Evolutionary conservation across 2,888 invertebrate species (phyloP), one percentile per base, ranked within the genome.

Genomic region (Pristionchus arcanus): DNA sequence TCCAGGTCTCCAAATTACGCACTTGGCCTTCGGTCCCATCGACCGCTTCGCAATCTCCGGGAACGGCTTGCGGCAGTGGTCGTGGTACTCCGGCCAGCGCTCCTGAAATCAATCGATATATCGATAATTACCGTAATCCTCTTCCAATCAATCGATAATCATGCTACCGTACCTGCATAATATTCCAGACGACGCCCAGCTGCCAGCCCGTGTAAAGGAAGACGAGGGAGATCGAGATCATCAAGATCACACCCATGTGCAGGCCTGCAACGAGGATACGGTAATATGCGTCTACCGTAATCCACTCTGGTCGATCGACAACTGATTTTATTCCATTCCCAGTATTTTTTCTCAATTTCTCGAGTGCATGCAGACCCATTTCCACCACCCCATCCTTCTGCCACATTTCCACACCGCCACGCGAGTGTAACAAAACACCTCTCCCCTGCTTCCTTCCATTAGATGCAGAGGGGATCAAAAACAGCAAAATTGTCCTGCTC

Each of bases 131-230:
- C 37, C 37, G 74, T 74, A 74, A 13, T 71, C 71, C 31, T n/a
- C n/a, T 3, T 0, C 11, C 71, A 71, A 53, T 83, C 84, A 84
- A 34, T 85, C 55, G 21, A 59, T 59, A 59, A 59, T 68, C 53
- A n/a, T 34, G 2, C 66, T 87, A 87, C 71, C 87, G 53, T 68
- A 84, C 84, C 85, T 85, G 83, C 93, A 95, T 93, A 34, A 92
- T 94, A 87, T 93, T 91, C 94, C 95, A 95, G 59, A 94, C 94
- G 63, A 93, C 92, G 42, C 94, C 95, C 42, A 95, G 92, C 63
- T 94, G 91, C 90, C 94, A 94, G 42, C 94, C 94, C 15, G 95
- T 95, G 91, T 95, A 95, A 53, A 93, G 93, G 87, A 95, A 95
- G 21, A 93, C 91, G 59, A 92, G 90, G 11, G 93, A 92, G 66